Conservation (phyloP, 1,140 invertebrate genomes). For the Hylaeus volcanicus region DNA sequence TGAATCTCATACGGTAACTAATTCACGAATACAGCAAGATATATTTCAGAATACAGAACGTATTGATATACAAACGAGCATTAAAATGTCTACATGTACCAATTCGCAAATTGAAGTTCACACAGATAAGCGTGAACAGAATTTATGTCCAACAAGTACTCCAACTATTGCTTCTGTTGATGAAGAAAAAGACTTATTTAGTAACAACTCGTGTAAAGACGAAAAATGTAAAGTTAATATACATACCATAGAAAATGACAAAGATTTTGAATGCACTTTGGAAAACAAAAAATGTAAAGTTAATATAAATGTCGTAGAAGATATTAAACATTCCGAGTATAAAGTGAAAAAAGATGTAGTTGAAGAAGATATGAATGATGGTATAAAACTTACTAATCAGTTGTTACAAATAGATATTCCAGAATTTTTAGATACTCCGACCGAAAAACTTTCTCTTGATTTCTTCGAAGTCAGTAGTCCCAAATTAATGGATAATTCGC, state of each 20-base stretch:
- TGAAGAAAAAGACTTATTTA: not conserved
- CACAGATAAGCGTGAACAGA: not conserved
- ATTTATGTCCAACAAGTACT: not conserved
- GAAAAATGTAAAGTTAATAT: not conserved
- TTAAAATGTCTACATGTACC: not conserved
- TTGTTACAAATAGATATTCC: slow-evolving; percentile 26
- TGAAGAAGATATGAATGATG: not conserved
- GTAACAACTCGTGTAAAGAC: not conserved
- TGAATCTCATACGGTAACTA: slow-evolving; percentile 10
- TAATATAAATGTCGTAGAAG: slow-evolving; percentile 8
- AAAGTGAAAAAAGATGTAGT: not conserved
- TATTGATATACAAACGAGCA: not conserved
- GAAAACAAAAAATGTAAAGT: not conserved
- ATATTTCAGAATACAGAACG: not conserved
- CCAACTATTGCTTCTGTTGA: not conserved
- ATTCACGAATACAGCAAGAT: not conserved
- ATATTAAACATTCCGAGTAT: not conserved
- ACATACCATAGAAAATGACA: not conserved
- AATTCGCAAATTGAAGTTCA: slow-evolving; percentile 6
- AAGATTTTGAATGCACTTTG: not conserved
- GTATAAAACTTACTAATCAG: slow-evolving; percentile 24
- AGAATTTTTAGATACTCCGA: not conserved
- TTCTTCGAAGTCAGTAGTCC: slow-evolving; percentile 33
- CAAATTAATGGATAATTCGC: slow-evolving; percentile 9
- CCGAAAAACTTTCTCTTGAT: not conserved